These are phyloP conservation scores for Drosophila novamexicana DNA, from an alignment of 1,140 invertebrate species.

Conservation along the genomic window DNA sequence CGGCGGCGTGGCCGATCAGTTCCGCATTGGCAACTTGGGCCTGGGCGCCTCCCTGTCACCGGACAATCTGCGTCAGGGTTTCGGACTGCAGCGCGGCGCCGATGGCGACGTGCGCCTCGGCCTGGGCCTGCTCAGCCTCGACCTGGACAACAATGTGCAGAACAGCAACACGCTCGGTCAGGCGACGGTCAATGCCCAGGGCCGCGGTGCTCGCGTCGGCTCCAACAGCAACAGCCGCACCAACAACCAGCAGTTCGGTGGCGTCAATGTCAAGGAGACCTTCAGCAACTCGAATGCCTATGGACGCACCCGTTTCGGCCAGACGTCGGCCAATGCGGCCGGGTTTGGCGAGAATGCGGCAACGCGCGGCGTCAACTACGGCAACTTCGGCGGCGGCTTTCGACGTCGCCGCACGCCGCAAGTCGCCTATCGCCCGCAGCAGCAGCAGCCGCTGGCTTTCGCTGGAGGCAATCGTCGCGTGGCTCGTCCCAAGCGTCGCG, in stretches of 20 bases:
- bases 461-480: constrained; percentile 2
- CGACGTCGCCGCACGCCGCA: constrained; percentile 16
- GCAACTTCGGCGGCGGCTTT: constrained; percentile 36
- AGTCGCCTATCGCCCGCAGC: constrained; percentile 26
- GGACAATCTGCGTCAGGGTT: constrained; percentile 67
- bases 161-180: constrained; percentile 52
- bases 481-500: constrained; percentile 64
- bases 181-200: constrained; percentile 72
- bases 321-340: constrained; percentile 64
- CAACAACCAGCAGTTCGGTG: constrained; percentile 62
- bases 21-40: constrained; percentile 68
- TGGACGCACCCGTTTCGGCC: constrained; percentile 56
- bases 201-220: constrained; percentile 45
- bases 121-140: constrained; percentile 67
- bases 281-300: constrained; percentile 68
- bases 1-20: constrained; percentile 65
- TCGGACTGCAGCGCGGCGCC: constrained; percentile 65
- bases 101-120: constrained; percentile 66
- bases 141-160: constrained; percentile 60
- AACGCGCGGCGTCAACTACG: constrained; percentile 49
- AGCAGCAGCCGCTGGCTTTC: constrained; percentile 15
- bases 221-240: constrained; percentile 59
- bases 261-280: constrained; percentile 62
- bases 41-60: constrained; percentile 68
- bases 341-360: constrained; percentile 62